Conservation (phyloP, 2,888 invertebrate genomes). For the Dicyrtomina minuta region DNA sequence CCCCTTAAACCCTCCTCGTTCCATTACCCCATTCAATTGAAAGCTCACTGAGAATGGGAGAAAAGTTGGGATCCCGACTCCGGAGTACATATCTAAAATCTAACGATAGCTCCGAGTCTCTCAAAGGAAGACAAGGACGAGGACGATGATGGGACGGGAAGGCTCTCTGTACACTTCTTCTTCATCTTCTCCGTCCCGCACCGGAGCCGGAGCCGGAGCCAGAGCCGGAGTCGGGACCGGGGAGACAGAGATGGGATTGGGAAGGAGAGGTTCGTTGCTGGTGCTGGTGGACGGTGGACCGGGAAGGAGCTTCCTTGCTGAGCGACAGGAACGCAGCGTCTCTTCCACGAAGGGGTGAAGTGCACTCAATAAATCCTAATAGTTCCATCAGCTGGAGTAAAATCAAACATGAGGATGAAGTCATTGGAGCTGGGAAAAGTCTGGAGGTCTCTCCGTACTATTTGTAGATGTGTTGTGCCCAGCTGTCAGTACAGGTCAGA, state of each 20-base stretch:
- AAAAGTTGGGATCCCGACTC: constrained; percentile 10
- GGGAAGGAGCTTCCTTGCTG: background rate
- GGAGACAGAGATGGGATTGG: background rate
- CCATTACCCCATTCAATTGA: constrained; percentile 43
- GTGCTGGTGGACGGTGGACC: constrained; percentile 15
- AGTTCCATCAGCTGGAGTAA: constrained; percentile 44
- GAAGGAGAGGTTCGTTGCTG: background rate
- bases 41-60: constrained; percentile 11
- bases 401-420: constrained; percentile 37
- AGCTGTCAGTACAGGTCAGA: constrained; percentile 46
- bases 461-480: constrained; percentile 26
- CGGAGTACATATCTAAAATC: constrained; percentile 11
- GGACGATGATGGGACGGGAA: constrained; percentile 5
- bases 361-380: constrained; percentile 52
- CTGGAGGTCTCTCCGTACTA: background rate
- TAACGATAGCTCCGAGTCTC: background rate
- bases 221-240: too few species aligned
- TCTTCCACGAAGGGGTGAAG: constrained; percentile 32
- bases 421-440: constrained; percentile 18
- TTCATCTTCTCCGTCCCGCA: background rate
- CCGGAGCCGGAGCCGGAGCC: too few species aligned
- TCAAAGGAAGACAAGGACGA: too few species aligned
- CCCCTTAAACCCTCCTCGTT: constrained; percentile 34
- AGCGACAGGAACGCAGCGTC: constrained; percentile 11
- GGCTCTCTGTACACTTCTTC: background rate